Conservation (phyloP, 2,888 invertebrate genomes). For the Macrophya alboannulata region DNA sequence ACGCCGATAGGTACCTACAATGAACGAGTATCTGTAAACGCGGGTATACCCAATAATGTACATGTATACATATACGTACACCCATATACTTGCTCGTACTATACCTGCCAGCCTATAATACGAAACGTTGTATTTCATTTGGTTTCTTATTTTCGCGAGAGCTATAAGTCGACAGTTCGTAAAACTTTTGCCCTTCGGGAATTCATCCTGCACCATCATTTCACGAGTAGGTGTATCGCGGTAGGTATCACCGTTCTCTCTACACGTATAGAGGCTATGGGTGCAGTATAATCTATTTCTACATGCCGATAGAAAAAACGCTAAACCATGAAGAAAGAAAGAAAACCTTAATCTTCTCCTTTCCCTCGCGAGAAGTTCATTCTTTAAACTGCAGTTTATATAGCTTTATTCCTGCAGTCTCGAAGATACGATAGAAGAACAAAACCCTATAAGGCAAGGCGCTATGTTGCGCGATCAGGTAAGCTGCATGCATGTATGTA, state of each 20-base stretch:
- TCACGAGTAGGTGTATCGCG: neutral
- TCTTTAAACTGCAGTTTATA: too few species aligned
- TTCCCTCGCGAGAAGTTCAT: too few species aligned
- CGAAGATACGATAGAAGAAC: neutral
- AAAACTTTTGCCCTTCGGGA: conserved; percentile 58
- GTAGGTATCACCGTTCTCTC: conserved; percentile 33
- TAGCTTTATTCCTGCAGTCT: neutral
- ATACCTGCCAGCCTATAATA: neutral
- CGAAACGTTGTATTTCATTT: conserved; percentile 56
- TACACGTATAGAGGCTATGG: conserved; percentile 57
- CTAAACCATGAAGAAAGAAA: too few species aligned
- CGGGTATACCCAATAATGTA: conserved; percentile 19
- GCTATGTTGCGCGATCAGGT: conserved; percentile 74
- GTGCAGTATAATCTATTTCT: conserved; percentile 22
- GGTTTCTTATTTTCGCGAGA: conserved; percentile 50
- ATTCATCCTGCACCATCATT: conserved; percentile 13
- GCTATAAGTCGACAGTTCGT: conserved; percentile 65
- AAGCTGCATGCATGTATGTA: conserved; percentile 67
- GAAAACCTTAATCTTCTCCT: too few species aligned
- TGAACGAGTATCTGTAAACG: too few species aligned
- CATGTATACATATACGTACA: neutral
- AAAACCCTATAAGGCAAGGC: conserved; percentile 52
- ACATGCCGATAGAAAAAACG: conserved; percentile 36
- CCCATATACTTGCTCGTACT: neutral
- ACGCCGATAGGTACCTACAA: neutral